Percentiles rank a stretch among this genome's conserved stretches.
Evolutionary conservation across 2,888 invertebrate genomes (phyloP).

Genomic region (Limnephilus lunatus): DNA sequence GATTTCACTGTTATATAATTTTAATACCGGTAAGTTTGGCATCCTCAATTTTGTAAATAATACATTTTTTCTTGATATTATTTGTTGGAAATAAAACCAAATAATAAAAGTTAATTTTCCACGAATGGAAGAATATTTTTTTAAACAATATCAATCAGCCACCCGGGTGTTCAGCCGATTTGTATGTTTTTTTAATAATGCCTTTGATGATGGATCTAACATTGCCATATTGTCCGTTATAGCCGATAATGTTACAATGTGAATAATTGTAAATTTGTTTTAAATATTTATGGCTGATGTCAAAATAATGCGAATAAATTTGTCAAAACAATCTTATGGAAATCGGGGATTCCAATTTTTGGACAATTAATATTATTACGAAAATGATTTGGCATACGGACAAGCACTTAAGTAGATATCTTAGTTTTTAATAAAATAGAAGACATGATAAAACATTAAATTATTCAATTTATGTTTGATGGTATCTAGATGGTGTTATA

Average conservation of each 20-base stretch:
- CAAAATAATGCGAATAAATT: conserved; percentile 14
- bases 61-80: too few relatives aligned
- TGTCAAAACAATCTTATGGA: conserved; percentile 2
- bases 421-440: neutral
- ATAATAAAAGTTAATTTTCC: too few relatives aligned
- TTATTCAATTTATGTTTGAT: neutral
- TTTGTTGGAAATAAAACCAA: too few relatives aligned
- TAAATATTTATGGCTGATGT: conserved; percentile 19
- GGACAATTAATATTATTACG: neutral
- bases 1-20: neutral
- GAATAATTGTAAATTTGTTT: conserved; percentile 3
- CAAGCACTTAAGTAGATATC: neutral
- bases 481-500: too few relatives aligned
- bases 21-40: too few relatives aligned
- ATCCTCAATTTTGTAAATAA: too few relatives aligned
- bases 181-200: neutral
- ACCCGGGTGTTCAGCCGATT: neutral
- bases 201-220: neutral
- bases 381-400: neutral
- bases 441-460: neutral
- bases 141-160: neutral
- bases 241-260: conserved; percentile 18
- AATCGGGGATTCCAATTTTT: neutral
- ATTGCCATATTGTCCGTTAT: neutral
- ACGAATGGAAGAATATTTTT: neutral